These are phyloP conservation scores for Australoheros scitulus DNA, from an alignment of 2,113 vertebrate genomes.

Conservation along the genomic window DNA sequence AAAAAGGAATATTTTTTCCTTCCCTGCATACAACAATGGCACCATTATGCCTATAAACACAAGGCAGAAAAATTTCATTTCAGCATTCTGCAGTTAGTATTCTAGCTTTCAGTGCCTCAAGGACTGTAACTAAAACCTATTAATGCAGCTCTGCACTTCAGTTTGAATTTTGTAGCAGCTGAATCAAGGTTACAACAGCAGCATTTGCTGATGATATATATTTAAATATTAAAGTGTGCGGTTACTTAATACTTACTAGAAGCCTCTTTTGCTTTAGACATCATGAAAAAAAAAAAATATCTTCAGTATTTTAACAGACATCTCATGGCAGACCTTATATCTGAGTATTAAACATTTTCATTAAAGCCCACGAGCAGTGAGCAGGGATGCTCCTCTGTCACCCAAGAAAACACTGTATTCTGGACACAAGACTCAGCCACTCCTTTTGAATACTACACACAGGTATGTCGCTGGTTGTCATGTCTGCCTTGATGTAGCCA, in stretches of 20 bases:
- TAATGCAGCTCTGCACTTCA: background rate
- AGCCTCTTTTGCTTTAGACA: background rate
- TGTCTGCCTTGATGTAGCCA: conserved; percentile 19
- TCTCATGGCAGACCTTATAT: background rate
- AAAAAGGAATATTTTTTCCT: background rate
- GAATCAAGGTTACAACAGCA: conserved; percentile 5
- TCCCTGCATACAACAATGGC: background rate
- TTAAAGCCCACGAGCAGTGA: background rate
- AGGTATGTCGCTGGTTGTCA: conserved; percentile 22
- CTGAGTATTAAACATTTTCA: background rate
- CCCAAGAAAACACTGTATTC: background rate
- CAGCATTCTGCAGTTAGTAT: conserved; percentile 15
- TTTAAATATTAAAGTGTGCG: conserved; percentile 6
- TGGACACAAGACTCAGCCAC: background rate
- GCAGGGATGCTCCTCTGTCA: background rate
- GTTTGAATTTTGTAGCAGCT: conserved; percentile 10
- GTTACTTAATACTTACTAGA: conserved; percentile 13
- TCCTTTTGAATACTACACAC: conserved; percentile 32
- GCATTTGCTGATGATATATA: conserved; percentile 24
- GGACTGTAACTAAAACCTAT: conserved; percentile 34
- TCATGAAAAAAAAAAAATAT: background rate
- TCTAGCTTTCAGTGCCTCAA: conserved; percentile 19
- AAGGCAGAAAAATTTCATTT: conserved; percentile 12
- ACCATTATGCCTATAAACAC: conserved; percentile 13
- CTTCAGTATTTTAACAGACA: background rate